Conservation (phyloP, 2,113 vertebrate species). For the Neodontobutis hainanensis region DNA sequence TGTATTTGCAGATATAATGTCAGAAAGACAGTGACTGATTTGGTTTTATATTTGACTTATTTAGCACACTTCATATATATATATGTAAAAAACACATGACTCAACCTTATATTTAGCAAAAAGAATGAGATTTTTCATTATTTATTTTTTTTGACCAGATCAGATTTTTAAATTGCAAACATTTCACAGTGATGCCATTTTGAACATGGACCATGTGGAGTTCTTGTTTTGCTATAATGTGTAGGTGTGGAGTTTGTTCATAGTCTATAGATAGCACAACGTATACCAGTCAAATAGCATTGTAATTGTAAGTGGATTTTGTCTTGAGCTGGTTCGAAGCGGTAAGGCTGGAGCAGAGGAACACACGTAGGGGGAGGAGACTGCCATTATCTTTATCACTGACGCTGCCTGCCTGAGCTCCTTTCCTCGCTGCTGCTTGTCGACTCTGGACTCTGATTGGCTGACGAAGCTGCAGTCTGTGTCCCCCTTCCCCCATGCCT, state of each 20-base stretch:
- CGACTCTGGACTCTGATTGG: slow-evolving; percentile 67
- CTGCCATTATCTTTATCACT: slow-evolving; percentile 61
- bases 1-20: slow-evolving; percentile 66
- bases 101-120: neutral
- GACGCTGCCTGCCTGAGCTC: slow-evolving; percentile 51
- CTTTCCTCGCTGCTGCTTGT: slow-evolving; percentile 46
- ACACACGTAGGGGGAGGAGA: slow-evolving; percentile 45
- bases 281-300: slow-evolving; percentile 26
- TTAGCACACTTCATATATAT: too few species aligned
- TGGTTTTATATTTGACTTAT: slow-evolving; percentile 30
- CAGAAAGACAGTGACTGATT: slow-evolving; percentile 47
- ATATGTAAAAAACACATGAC: too few species aligned
- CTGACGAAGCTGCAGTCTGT: slow-evolving; percentile 33
- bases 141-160: slow-evolving; percentile 19
- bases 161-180: neutral
- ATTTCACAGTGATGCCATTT: too few species aligned
- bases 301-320: slow-evolving; percentile 70
- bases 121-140: neutral
- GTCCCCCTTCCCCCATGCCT: slow-evolving; percentile 62
- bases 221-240: slow-evolving; percentile 1
- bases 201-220: neutral
- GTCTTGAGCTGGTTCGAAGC: slow-evolving; percentile 59
- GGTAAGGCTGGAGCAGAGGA: slow-evolving; percentile 53
- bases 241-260: slow-evolving; percentile 2
- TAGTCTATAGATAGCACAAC: slow-evolving; percentile 1